These are phyloP conservation scores for Chalcis sispes DNA, from an alignment of 2,888 invertebrate genomes.

Conservation along the genomic window DNA sequence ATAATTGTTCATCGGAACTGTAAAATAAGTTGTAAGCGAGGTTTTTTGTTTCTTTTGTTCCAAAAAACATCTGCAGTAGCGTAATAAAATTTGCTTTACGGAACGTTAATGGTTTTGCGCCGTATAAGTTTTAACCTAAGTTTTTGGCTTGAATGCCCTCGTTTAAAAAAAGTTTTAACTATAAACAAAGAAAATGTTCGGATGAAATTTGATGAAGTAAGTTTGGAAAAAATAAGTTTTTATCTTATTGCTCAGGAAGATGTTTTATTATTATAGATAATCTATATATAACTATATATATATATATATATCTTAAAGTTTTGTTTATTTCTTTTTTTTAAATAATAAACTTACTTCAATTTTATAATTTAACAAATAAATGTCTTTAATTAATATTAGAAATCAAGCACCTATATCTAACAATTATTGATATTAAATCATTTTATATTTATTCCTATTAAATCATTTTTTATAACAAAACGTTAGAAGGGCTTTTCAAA, in stretches of 20 bases:
- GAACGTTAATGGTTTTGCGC: constrained; percentile 7
- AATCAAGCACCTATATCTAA: too few relatives aligned
- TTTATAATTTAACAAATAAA: too few relatives aligned
- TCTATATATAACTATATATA: neutral
- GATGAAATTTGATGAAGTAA: constrained; percentile 22
- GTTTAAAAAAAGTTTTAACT: constrained; percentile 10
- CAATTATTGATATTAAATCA: too few relatives aligned
- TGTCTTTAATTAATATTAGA: too few relatives aligned
- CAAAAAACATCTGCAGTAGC: neutral
- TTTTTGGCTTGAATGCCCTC: neutral
- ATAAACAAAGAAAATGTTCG: constrained; percentile 20
- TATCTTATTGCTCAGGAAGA: constrained; percentile 4
- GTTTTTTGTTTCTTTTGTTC: constrained; percentile 13
- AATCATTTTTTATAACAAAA: too few relatives aligned
- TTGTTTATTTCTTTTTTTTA: neutral
- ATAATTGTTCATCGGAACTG: too few relatives aligned
- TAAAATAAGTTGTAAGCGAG: neutral
- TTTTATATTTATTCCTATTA: too few relatives aligned
- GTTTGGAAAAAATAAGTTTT: neutral
- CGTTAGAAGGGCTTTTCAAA: too few relatives aligned
- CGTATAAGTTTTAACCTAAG: constrained; percentile 9
- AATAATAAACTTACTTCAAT: neutral
- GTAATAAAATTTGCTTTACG: constrained; percentile 7
- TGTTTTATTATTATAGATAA: too few relatives aligned
- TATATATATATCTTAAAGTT: neutral